Evolutionary conservation across 2,797 vertebrate genomes (phyloP), one percentile per base, ranked within the genome.

Genomic region (Esox masquinongy): DNA sequence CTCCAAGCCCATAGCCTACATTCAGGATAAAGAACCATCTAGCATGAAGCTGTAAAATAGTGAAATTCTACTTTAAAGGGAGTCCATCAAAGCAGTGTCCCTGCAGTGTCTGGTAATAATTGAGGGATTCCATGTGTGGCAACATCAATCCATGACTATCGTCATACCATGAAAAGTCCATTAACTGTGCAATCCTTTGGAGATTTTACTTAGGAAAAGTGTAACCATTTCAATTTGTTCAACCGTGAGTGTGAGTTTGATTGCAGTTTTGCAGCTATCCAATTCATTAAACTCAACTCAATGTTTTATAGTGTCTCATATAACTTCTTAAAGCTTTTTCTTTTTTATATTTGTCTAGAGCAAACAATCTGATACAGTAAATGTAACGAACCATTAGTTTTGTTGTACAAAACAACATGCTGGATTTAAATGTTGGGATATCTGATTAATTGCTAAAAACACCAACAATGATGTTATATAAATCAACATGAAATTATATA

Each of bases 81-180:
- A 75, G 51, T 15, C 34, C 31, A 74, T 85, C 70, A 81, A 82
- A 83, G 76, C 53, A 31, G 22, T 49, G 67, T 68, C 63, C 22
- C 79, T 56, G 49, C 50, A 76, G 51, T 26, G 63, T 76, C 56
- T 53, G 69, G 64, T 75, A 63, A 84, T 80, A 75, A 80, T 80
- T 78, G 22, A 53, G 70, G 81, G 73, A 72, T 47, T 74, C 36
- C 75, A 59, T 74, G 76, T 9, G 71, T 81, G 8, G 19, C 73
- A 72, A 71, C 47, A 36, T 78, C 53, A 68, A 53, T 78, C 59
- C 53, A 76, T 64, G 19, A 74, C 34, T 9, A 68, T 11, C 63
- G 19, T 73, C 61, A 77, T 74, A 64, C 19, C 76, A 69, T 79
- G 56, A 84, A 87, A 84, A 79, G 77, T 31, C 59, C 36, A 76